Conservation (phyloP, 2,888 invertebrate species). For the Heteromyza rotundicornis region DNA sequence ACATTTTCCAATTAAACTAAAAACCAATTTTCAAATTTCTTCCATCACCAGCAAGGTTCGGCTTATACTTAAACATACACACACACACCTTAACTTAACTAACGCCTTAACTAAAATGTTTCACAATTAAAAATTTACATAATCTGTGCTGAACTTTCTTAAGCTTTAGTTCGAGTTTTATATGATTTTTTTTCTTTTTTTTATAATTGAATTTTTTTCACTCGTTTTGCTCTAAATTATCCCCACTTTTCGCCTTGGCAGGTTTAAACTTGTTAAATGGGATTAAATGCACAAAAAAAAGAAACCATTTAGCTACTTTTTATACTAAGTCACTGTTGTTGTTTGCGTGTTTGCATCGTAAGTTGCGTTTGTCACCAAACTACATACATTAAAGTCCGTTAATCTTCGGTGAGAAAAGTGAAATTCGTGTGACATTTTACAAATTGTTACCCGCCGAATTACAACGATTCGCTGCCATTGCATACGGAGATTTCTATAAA, state of each 20-base stretch:
- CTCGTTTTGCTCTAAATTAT: neutral
- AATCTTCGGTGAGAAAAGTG: neutral
- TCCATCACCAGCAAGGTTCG: no score
- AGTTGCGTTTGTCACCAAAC: neutral
- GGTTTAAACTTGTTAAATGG: neutral
- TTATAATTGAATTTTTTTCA: neutral
- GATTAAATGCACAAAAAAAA: neutral
- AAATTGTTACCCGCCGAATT: neutral
- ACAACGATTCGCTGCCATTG: neutral
- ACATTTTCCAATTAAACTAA: no score
- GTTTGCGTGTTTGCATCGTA: neutral
- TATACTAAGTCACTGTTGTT: neutral
- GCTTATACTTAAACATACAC: no score
- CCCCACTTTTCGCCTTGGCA: neutral
- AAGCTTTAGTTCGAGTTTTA: neutral
- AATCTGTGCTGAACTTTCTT: neutral
- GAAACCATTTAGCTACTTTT: neutral
- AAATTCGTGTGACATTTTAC: neutral
- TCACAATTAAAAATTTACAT: neutral
- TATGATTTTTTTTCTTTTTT: no score
- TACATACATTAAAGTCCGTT: no score
- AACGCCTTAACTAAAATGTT: neutral
- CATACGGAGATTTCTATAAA: no score
- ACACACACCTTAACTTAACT: no score
- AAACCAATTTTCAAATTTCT: no score